Evolutionary conservation across 2,888 invertebrate genomes (phyloP), one percentile per base, ranked within the genome.

Genomic region (Conus canariensis): DNA sequence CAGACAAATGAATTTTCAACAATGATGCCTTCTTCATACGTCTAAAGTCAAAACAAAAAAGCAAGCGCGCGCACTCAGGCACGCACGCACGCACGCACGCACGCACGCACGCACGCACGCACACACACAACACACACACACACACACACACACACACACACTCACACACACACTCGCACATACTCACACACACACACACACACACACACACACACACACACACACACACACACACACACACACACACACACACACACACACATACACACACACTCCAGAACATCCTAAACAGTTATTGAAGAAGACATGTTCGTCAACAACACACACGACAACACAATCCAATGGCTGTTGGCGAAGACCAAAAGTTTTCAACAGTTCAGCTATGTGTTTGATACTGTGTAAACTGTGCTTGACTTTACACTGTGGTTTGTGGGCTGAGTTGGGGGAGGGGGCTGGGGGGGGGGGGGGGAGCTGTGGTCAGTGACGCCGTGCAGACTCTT

Each of bases 191-290:
- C 80, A 80, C 80, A 74, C 74, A 74, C 74, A 74, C 74, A 74
- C 74, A n/a, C 74, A 74, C 74, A n/a, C 74, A 74, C n/a, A 74
- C 74, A 67, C 16, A 16, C 74, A 74, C 74, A 74, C 74, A 74
- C 74, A 74, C 74, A 74, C 74, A 74, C 74, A 74, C 74, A 74
- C 74, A 74, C 74, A 74, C 74, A 74, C 74, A 74, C 80, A 80
- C 80, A 80, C 80, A 80, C 80, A 80, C 80, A 80, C 80, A 80
- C 80, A 80, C 80, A 80, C 80, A 80, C 80, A 80, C 80, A 80
- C 80, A 80, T 7, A 30, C 80, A 80, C 80, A 80, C 80, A 30
- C 80, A 80, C 80, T 25, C 80, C 19, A 22, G 14, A 80, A 19
- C 10, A 74, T 16, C 19, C 22, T 16, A n/a, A 74, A 19, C 16